phyloP scores from a whole-genome alignment of 2,888 invertebrate genomes.

The Carterocephalus palaemon region DNA sequence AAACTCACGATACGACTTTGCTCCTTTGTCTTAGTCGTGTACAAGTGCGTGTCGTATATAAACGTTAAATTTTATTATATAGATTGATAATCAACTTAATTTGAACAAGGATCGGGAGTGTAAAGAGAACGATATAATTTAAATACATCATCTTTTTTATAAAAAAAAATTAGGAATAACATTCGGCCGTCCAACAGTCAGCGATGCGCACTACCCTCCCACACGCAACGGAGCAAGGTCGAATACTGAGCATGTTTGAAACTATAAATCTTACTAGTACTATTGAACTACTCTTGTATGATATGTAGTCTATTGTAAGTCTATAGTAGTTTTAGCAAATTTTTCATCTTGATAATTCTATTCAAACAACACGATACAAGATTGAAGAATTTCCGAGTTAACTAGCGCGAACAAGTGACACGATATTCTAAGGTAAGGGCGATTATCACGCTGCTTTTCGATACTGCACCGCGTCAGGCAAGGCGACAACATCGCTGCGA shows the following conservation, averaged over 20 bases:
- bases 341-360: constrained; percentile 57
- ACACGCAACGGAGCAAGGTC: constrained; percentile 53
- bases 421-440: constrained; percentile 48
- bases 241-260: constrained; percentile 52
- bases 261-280: constrained; percentile 50
- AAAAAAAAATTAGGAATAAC: constrained; percentile 26
- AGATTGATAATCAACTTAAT: constrained; percentile 21
- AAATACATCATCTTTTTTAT: constrained; percentile 27
- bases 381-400: constrained; percentile 42
- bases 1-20: constrained; percentile 45
- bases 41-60: constrained; percentile 8
- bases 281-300: constrained; percentile 69
- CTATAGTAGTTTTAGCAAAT: constrained; percentile 62
- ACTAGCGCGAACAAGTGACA: constrained; percentile 43
- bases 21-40: constrained; percentile 46
- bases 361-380: constrained; percentile 41
- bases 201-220: constrained; percentile 30
- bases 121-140: not conserved
- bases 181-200: constrained; percentile 60
- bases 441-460: constrained; percentile 39
- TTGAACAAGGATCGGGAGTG: constrained; percentile 22
- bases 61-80: constrained; percentile 18
- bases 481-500: too few species aligned
- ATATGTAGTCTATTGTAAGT: constrained; percentile 65
- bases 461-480: too few species aligned